Evolutionary conservation across 2,797 vertebrate species (phyloP).

Genomic region (Poeciliopsis presidionis): DNA sequence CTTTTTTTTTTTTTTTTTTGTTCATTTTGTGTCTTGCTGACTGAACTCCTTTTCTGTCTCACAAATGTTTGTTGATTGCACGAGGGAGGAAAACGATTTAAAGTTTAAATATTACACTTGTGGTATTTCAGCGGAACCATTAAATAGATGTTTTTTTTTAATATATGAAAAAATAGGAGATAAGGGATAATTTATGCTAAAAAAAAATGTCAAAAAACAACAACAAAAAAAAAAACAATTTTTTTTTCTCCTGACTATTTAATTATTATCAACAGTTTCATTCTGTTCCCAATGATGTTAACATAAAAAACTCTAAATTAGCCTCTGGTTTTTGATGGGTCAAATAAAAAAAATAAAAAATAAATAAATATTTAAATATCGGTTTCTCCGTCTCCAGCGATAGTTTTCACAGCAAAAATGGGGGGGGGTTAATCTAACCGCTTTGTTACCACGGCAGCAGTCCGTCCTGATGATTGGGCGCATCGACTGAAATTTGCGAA

Average conservation of each 20-base stretch:
- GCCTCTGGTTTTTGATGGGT: background rate
- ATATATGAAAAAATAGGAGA: background rate
- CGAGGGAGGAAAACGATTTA: background rate
- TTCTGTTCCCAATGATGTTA: no score
- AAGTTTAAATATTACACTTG: background rate
- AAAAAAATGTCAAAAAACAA: background rate
- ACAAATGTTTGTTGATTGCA: background rate
- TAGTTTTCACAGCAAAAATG: slow-evolving; percentile 2
- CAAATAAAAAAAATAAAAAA: background rate
- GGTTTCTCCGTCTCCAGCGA: background rate
- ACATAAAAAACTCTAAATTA: background rate
- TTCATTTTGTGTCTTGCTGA: background rate
- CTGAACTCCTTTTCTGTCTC: background rate
- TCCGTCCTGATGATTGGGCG: slow-evolving; percentile 21
- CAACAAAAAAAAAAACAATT: background rate
- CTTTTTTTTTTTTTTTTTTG: background rate
- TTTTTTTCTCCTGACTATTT: background rate
- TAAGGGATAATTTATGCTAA: background rate
- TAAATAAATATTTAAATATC: background rate
- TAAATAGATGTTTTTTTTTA: no score
- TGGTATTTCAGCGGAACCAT: background rate
- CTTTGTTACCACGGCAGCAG: slow-evolving; percentile 5
- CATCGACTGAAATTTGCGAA: slow-evolving; percentile 22
- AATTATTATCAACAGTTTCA: background rate
- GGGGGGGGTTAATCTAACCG: background rate